A percentile compares a stretch with the other conserved stretches of the same genome.
These are phyloP conservation scores for Hemicentrotus pulcherrimus DNA, from an alignment of 35 echinoderm and acorn worm species.

Conservation along the genomic window DNA sequence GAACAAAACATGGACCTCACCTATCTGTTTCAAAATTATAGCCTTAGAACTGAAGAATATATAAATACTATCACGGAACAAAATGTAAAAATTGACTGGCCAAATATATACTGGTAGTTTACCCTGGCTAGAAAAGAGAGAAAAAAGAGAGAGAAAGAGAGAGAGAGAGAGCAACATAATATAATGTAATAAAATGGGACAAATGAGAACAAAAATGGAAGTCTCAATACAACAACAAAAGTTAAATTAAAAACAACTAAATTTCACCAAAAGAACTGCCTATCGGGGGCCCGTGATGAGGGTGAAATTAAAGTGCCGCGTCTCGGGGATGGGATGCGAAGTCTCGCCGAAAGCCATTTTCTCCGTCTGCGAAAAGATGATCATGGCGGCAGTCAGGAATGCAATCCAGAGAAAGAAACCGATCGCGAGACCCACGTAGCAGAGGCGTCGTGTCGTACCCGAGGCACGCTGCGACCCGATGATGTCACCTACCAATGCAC, in stretches of 20 bases:
- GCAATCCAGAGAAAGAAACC: constrained; percentile 45
- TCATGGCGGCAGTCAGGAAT: constrained; percentile 39
- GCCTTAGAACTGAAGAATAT: too few species aligned
- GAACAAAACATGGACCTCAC: too few species aligned
- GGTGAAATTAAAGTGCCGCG: not conserved
- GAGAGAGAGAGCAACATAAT: too few species aligned
- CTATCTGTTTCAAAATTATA: too few species aligned
- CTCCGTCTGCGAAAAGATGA: constrained; percentile 25
- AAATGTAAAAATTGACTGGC: too few species aligned
- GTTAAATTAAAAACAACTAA: not conserved
- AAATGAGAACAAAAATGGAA: too few species aligned
- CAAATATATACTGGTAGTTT: too few species aligned
- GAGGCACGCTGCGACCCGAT: constrained; percentile 32
- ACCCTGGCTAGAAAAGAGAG: too few species aligned
- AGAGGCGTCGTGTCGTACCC: constrained; percentile 32
- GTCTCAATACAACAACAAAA: too few species aligned
- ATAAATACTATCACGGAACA: too few species aligned
- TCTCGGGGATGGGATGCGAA: not conserved
- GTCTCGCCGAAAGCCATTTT: not conserved
- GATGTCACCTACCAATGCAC: constrained; percentile 39
- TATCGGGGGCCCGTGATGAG: not conserved
- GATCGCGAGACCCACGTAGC: constrained; percentile 28
- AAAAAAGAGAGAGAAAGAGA: too few species aligned
- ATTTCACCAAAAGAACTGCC: not conserved
- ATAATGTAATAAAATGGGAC: too few species aligned